Percentiles rank a stretch among this genome's conserved stretches.
These are phyloP conservation scores for Bombus haemorrhoidalis DNA, from an alignment of 1,140 invertebrate species.

Conservation along the genomic window DNA sequence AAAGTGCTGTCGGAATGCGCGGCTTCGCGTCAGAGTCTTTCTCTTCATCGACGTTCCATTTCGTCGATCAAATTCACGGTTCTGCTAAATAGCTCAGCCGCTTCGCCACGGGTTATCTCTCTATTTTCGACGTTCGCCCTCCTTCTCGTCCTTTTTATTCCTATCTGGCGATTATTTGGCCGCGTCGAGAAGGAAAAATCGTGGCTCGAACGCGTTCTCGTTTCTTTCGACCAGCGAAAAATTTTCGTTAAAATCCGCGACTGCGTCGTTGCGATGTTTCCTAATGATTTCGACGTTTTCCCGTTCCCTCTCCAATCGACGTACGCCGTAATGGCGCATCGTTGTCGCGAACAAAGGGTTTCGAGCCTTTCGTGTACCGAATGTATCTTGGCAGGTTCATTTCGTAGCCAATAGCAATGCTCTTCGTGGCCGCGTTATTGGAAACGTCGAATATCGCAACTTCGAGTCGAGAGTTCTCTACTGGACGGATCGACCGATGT, in stretches of 20 bases:
- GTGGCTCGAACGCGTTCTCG: too few relatives aligned
- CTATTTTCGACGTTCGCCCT: not conserved
- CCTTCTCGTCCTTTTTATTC: not conserved
- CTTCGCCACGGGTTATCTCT: not conserved
- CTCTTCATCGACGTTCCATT: conserved; percentile 2
- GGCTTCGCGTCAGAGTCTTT: conserved; percentile 11
- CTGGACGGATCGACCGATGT: not conserved
- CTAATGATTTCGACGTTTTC: not conserved
- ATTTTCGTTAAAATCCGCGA: not conserved
- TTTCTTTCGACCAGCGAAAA: too few relatives aligned
- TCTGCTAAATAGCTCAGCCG: not conserved
- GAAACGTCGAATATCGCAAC: conserved; percentile 37
- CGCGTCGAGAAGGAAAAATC: too few relatives aligned
- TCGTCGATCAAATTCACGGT: not conserved
- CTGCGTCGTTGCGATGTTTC: not conserved
- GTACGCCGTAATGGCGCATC: not conserved
- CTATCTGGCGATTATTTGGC: not conserved
- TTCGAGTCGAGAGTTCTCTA: not conserved
- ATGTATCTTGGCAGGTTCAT: conserved; percentile 27
- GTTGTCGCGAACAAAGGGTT: conserved; percentile 1
- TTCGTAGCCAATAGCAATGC: conserved; percentile 16
- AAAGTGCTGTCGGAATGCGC: not conserved
- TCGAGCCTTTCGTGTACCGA: not conserved
- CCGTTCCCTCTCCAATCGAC: not conserved
- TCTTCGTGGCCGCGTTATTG: conserved; percentile 29